phyloP scores from a whole-genome alignment of 2,113 vertebrate genomes.

The Pangasianodon hypophthalmus region DNA sequence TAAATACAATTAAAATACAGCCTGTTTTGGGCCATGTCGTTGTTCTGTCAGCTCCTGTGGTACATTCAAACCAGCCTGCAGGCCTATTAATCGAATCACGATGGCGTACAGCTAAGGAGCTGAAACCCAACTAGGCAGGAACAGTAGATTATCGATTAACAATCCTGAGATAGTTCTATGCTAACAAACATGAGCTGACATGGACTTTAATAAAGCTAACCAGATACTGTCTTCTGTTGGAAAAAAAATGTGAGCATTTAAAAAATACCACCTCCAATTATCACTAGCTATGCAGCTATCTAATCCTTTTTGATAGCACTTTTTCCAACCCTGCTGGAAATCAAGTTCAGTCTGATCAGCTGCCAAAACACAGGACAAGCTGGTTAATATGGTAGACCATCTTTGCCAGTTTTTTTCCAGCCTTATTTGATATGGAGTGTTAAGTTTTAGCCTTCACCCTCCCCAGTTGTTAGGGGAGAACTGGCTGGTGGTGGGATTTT shows the following conservation, averaged over 20 bases:
- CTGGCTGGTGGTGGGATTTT: background rate
- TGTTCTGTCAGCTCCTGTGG: conserved; percentile 3
- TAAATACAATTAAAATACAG: conserved; percentile 12
- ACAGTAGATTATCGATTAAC: conserved; percentile 34
- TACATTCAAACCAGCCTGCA: conserved; percentile 43
- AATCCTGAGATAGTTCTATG: background rate
- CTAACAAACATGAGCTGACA: background rate
- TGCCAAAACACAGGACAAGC: background rate
- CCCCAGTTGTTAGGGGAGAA: background rate
- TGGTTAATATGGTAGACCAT: background rate
- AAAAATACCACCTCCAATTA: background rate
- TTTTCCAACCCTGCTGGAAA: background rate
- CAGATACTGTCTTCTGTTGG: background rate
- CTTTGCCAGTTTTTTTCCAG: background rate
- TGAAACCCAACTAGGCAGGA: conserved; percentile 18
- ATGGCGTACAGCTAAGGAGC: background rate
- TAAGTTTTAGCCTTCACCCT: background rate
- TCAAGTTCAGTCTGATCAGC: background rate
- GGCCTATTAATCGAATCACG: conserved; percentile 31
- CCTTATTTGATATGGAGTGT: background rate
- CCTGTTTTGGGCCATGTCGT: conserved; percentile 40
- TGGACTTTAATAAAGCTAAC: background rate
- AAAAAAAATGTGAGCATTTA: too few relatives aligned
- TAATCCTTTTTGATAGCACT: background rate
- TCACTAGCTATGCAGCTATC: background rate